Evolutionary conservation across 2,888 invertebrate species (phyloP).

Genomic region (Apamea sordens): DNA sequence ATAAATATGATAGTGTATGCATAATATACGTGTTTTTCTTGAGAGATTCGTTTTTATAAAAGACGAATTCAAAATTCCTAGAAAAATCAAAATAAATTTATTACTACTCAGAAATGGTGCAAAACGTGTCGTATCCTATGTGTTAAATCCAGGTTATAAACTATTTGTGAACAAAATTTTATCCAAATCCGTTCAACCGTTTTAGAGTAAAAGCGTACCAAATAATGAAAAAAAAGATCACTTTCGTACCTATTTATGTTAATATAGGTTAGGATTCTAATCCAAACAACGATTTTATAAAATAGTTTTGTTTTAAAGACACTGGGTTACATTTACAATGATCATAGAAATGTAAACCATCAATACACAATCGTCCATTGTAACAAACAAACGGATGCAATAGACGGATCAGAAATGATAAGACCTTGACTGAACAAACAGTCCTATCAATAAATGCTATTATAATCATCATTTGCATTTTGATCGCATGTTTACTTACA

Average conservation of each 20-base stretch:
- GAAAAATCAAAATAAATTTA: conserved; percentile 2
- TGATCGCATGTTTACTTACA: background rate
- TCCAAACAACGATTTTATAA: background rate
- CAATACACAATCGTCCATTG: background rate
- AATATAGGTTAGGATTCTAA: too few relatives aligned
- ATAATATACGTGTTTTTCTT: background rate
- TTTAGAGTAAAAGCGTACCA: background rate
- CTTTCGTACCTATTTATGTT: too few relatives aligned
- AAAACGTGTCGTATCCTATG: background rate
- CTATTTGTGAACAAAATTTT: background rate
- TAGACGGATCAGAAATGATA: conserved; percentile 5
- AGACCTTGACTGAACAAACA: conserved; percentile 3
- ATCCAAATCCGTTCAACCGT: background rate
- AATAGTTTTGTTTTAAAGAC: background rate
- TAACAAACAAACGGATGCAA: conserved; percentile 23
- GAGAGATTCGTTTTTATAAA: background rate
- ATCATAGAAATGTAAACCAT: background rate
- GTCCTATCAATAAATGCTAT: conserved; percentile 2
- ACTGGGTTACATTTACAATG: too few relatives aligned
- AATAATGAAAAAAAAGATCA: background rate
- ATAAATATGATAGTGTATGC: background rate
- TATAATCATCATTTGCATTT: conserved; percentile 2
- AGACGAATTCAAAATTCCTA: background rate
- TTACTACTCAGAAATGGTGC: background rate
- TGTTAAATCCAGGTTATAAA: background rate